Evolutionary conservation across 1,140 invertebrate genomes (phyloP).

Genomic region (Nautilus pompilius): DNA sequence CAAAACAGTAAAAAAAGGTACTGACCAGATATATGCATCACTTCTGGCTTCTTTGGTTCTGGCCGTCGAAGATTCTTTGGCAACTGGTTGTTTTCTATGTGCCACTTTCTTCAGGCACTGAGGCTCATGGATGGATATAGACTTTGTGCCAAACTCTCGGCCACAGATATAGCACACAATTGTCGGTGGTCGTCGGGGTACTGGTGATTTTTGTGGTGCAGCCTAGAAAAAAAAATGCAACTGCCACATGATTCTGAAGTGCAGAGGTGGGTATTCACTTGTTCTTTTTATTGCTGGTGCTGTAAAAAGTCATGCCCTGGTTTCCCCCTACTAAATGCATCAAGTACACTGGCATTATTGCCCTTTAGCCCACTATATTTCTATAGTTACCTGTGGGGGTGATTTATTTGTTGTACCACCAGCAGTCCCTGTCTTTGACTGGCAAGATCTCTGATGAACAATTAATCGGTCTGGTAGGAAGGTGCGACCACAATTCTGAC

Average conservation of each 20-base stretch:
- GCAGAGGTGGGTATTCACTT: too few species aligned
- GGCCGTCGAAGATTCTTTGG: constrained; percentile 61
- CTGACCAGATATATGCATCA: constrained; percentile 17
- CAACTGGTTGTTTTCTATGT: constrained; percentile 66
- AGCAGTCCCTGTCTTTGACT: constrained; percentile 38
- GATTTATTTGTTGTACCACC: too few species aligned
- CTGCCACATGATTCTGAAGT: too few species aligned
- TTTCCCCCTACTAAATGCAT: too few species aligned
- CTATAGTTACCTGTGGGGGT: too few species aligned
- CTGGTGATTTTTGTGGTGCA: too few species aligned
- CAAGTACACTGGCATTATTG: too few species aligned
- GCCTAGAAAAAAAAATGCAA: background rate
- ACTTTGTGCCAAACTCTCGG: constrained; percentile 56
- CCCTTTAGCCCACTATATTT: too few species aligned
- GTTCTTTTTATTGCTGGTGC: too few species aligned
- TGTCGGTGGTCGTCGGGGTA: constrained; percentile 17
- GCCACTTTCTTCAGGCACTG: constrained; percentile 77
- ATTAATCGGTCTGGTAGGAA: constrained; percentile 68
- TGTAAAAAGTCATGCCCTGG: too few species aligned
- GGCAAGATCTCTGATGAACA: constrained; percentile 67
- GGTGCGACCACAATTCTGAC: constrained; percentile 66
- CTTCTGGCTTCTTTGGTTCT: constrained; percentile 65
- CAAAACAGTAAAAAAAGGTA: background rate
- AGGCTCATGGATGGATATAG: constrained; percentile 72
- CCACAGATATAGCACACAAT: constrained; percentile 58